These are phyloP conservation scores for Pristis pectinata DNA, from an alignment of 2,797 vertebrate species.

Conservation along the genomic window DNA sequence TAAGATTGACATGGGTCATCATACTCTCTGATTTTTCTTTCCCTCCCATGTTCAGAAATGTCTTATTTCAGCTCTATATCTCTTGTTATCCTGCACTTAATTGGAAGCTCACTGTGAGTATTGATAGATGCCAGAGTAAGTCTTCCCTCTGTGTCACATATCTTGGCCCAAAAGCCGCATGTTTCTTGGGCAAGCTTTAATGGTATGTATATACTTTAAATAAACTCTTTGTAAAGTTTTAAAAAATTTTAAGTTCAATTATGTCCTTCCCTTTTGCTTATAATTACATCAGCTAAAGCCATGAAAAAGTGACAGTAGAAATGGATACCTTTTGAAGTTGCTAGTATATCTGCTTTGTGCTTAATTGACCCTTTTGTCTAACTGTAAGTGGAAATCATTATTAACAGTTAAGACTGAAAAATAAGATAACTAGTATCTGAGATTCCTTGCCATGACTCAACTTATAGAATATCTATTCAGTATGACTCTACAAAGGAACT, in stretches of 20 bases:
- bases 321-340: background rate
- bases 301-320: background rate
- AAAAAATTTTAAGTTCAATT: background rate
- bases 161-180: background rate
- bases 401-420: background rate
- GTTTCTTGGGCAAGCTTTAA: background rate
- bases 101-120: slow-evolving; percentile 8
- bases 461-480: background rate
- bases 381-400: background rate
- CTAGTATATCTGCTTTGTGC: background rate
- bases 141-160: background rate
- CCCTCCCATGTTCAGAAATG: too few species aligned
- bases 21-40: background rate
- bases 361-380: background rate
- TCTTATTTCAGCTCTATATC: background rate
- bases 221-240: background rate
- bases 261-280: background rate
- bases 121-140: background rate
- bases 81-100: background rate
- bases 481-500: background rate
- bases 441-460: background rate
- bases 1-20: background rate
- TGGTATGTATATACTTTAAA: background rate
- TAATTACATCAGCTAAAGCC: background rate
- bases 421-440: background rate